A percentile compares a stretch with the other conserved stretches of the same genome.
These are phyloP conservation scores for Carlito syrichta DNA, from an alignment of 2,113 vertebrate species.

Conservation along the genomic window DNA sequence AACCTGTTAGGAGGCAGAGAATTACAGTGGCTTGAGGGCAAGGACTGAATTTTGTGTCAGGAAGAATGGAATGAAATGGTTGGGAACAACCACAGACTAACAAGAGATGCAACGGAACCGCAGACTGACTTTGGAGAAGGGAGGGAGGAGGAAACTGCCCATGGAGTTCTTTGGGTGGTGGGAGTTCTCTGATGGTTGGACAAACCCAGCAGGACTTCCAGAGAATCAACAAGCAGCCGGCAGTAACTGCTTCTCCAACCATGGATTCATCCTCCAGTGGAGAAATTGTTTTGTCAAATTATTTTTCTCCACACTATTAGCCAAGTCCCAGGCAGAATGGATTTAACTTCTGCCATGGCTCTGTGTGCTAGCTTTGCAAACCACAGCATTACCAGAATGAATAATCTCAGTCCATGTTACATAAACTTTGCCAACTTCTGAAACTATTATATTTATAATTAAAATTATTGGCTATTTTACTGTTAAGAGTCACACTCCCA, in stretches of 20 bases:
- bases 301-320: constrained; percentile 40
- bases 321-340: background rate
- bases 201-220: background rate
- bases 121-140: background rate
- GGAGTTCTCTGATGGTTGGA: background rate
- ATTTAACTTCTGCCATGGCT: constrained; percentile 17
- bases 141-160: background rate
- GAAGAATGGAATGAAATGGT: background rate
- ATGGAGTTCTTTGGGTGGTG: background rate
- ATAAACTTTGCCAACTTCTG: background rate
- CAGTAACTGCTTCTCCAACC: background rate
- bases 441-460: constrained; percentile 8
- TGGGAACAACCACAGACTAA: background rate
- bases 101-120: background rate
- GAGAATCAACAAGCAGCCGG: background rate
- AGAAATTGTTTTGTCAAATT: constrained; percentile 26
- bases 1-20: background rate
- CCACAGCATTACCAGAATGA: background rate
- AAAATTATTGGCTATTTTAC: background rate
- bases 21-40: background rate
- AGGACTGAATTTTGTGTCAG: background rate
- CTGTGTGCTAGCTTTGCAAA: background rate
- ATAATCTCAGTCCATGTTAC: background rate
- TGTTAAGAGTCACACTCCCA: too few relatives aligned
- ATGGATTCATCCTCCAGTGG: background rate